Evolutionary conservation across 2,797 vertebrate species (phyloP).

Genomic region (Galaxias olidus): DNA sequence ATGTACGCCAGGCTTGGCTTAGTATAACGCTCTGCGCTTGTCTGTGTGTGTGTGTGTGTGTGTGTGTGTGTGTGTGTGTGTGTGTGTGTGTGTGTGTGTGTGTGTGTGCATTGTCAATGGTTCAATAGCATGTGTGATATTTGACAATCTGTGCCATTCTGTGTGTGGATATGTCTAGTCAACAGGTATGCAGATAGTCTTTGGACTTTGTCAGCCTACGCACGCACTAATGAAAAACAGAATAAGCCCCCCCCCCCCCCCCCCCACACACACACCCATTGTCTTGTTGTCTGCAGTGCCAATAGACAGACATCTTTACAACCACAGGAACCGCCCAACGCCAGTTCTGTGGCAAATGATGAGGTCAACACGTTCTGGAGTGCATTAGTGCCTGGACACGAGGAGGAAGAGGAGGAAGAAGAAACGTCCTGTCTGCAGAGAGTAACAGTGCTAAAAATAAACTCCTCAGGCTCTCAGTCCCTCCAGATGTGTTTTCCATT

Average conservation of each 20-base stretch:
- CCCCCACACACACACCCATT: constrained; percentile 28
- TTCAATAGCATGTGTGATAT: constrained; percentile 13
- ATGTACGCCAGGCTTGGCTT: neutral
- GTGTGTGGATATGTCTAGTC: neutral
- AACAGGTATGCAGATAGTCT: too few relatives aligned
- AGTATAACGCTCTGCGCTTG: constrained; percentile 8
- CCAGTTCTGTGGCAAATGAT: constrained; percentile 18
- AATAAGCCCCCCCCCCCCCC: neutral
- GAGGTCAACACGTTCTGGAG: constrained; percentile 65
- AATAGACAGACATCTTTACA: neutral
- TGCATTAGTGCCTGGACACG: constrained; percentile 42
- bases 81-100: constrained; percentile 18
- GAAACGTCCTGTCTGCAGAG: constrained; percentile 70
- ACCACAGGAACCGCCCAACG: neutral
- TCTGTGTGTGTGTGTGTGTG: constrained; percentile 7
- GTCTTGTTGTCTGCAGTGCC: constrained; percentile 55
- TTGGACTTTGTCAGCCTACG: too few relatives aligned
- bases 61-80: constrained; percentile 7
- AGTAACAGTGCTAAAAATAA: constrained; percentile 78
- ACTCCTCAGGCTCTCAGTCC: constrained; percentile 12
- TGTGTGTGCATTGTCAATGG: constrained; percentile 2
- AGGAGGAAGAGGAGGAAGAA: constrained; percentile 16
- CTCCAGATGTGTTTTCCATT: constrained; percentile 73
- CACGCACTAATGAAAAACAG: too few relatives aligned
- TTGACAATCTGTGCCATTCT: constrained; percentile 50